Evolutionary conservation across 2,888 invertebrate species (phyloP).

Genomic region (Leptura quadrifasciata): DNA sequence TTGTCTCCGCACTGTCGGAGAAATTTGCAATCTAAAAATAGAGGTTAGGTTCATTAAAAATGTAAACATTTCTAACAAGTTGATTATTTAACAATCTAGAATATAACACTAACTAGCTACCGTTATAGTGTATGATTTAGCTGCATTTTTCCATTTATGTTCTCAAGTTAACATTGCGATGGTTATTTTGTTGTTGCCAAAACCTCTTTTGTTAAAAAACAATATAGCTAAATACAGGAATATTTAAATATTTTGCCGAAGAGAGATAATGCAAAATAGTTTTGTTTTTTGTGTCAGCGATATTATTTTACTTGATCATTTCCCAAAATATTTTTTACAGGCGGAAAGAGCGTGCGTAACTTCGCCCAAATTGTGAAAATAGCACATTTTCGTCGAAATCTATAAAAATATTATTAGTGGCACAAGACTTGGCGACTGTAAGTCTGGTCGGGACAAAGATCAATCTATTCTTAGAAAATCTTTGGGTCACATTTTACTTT

Average conservation of each 20-base stretch:
- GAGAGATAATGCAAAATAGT: too few relatives aligned
- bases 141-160: too few relatives aligned
- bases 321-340: not conserved
- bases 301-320: not conserved
- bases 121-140: too few relatives aligned
- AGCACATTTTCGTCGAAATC: slow-evolving; percentile 8
- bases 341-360: not conserved
- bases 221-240: too few relatives aligned
- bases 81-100: not conserved
- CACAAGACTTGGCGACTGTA: slow-evolving; percentile 23
- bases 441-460: slow-evolving; percentile 42
- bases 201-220: too few relatives aligned
- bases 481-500: slow-evolving; percentile 26
- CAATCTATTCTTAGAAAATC: slow-evolving; percentile 38
- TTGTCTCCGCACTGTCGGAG: not conserved
- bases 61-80: not conserved
- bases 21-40: not conserved
- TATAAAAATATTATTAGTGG: slow-evolving; percentile 3
- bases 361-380: not conserved
- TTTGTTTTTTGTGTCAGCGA: not conserved
- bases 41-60: not conserved
- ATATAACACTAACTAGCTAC: too few relatives aligned
- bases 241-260: too few relatives aligned
- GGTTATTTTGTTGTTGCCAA: too few relatives aligned
- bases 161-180: too few relatives aligned